Conservation (phyloP, 2,797 vertebrate genomes). For the Gymnodraco acuticeps region DNA sequence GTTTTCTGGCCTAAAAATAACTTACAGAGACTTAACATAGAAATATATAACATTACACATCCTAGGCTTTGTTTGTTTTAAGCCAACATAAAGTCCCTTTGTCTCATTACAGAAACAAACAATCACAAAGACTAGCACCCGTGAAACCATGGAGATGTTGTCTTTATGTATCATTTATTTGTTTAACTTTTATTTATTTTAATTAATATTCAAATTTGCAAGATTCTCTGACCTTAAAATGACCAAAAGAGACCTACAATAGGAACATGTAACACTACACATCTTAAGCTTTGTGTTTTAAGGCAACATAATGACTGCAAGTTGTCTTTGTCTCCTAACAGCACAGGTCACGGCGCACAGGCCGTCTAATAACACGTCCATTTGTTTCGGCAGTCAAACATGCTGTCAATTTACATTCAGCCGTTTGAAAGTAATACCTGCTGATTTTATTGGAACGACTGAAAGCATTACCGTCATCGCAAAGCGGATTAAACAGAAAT, state of each 20-base stretch:
- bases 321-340: slow-evolving; percentile 27
- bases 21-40: background rate
- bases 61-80: background rate
- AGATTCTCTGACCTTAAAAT: too few species aligned
- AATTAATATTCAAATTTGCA: too few species aligned
- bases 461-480: slow-evolving; percentile 69
- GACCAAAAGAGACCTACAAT: too few species aligned
- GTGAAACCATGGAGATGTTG: too few species aligned
- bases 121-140: too few species aligned
- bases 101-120: slow-evolving; percentile 15
- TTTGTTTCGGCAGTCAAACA: slow-evolving; percentile 57
- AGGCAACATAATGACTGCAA: slow-evolving; percentile 5
- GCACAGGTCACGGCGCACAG: slow-evolving; percentile 28
- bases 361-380: slow-evolving; percentile 30
- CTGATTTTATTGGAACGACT: slow-evolving; percentile 79
- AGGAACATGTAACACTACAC: background rate
- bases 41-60: background rate
- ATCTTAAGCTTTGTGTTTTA: background rate
- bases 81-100: slow-evolving; percentile 15
- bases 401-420: slow-evolving; percentile 69
- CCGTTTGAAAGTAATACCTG: slow-evolving; percentile 71
- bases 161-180: too few species aligned
- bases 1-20: slow-evolving; percentile 4
- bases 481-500: slow-evolving; percentile 78
- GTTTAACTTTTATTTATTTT: too few species aligned